Base-by-base conservation (phyloP, 2,888 invertebrate genomes). In the Choristoneura rosaceana region DNA sequence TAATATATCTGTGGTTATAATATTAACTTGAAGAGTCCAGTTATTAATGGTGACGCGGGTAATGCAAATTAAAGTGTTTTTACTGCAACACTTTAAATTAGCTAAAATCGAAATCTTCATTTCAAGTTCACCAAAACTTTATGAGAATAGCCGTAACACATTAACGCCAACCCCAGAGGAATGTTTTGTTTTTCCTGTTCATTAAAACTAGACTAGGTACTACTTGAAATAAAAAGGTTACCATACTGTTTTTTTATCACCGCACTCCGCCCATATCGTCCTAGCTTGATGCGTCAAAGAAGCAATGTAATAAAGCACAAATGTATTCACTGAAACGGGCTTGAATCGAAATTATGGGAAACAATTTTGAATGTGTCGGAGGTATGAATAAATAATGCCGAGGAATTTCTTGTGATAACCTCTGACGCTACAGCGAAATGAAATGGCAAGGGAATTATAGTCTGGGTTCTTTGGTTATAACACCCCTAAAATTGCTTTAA, bases 251-350 rank as follows among this genome's bases (percentile, higher is more conserved):
- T 14, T 38, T 38, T 61, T 12, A n/a, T 17, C 25, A 47, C 10
- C 45, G 4, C 0, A 47, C 41, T 14, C 52, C 15, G 9, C 15
- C 45, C 55, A 34, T 38, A 64, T 52, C 64, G 84, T 87, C 87
- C 83, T 74, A 76, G 80, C 81, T 83, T 84, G 88, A 87, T 85
- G 86, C 83, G 83, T 71, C 74, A 74, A 83, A 81, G 81, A 85
- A 84, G 82, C 81, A 86, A 84, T 85, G 82, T 85, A 83, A 89
- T 88, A 84, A 90, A 86, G 82, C 82, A 79, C 79, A 84, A 87
- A 87, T 84, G 81, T 85, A 81, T 82, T 81, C 77, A 74, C 73
- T 71, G 76, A 74, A 76, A 77, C 67, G 55, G 34, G 47, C 68
- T 63, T 41, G 71, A 77, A 77, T 79, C 75, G 65, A 74, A 82